Evolutionary conservation across 2,888 invertebrate species (phyloP), one percentile per base, ranked within the genome.

Genomic region (Troglohyphantes excavatus): DNA sequence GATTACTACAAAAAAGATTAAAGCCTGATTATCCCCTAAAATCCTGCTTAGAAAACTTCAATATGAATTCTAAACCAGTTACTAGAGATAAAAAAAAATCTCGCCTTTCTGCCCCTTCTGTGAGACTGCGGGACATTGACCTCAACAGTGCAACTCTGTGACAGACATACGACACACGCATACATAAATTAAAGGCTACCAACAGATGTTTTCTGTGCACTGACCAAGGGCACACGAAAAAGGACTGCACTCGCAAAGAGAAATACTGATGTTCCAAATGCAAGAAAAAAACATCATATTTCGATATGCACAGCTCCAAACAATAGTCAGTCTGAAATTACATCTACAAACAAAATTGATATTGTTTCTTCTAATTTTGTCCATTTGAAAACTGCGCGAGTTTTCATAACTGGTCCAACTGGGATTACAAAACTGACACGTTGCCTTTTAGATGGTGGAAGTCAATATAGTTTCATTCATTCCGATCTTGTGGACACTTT

Each of bases 371-470:
- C 29, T 1, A 68, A 29, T 29, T 68, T 29, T 39, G 5, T 29
- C 17, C 33, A 68, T 29, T 68, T 68, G 19, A 0, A 68, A n/a
- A n/a, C n/a, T n/a, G n/a, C n/a, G n/a, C n/a, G n/a, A n/a, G 7
- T 68, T 29, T 29, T 29, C 53, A 39, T 76, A 33, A 76, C 76
- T n/a, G n/a, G n/a, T n/a, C n/a, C n/a, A n/a, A n/a, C n/a, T 19
- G 76, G 76, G 11, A 9, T 76, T 33, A 61, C 39, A 21, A 76
- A 76, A 61, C 59, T 59, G n/a, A n/a, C n/a, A 75, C 27, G 76
- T 21, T 76, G 17, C 9, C 13, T 76, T n/a, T n/a, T n/a, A n/a
- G n/a, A n/a, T n/a, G 13, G 21, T 63, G 29, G 61, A 33, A 61
- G 13, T 7, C 63, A 76, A 76, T 61, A 1, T 19, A 75, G 75